phyloP scores from a whole-genome alignment of 2,797 vertebrate species.

The Gymnopithys bicolor region DNA sequence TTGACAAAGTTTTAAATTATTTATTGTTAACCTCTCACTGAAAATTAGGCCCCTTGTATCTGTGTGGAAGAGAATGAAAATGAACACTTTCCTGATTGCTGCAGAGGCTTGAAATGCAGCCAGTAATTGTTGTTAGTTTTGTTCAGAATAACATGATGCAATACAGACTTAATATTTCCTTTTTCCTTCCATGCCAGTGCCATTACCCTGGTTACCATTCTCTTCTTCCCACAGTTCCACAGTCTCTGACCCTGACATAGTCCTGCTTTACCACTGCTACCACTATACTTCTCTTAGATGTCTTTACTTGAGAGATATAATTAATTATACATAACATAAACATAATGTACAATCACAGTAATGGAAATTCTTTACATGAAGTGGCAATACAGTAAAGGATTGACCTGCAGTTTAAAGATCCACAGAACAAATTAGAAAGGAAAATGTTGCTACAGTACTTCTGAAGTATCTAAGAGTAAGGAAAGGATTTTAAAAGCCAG shows the following conservation, averaged over 20 bases:
- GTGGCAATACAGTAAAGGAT: background rate
- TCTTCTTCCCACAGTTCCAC: background rate
- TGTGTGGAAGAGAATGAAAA: background rate
- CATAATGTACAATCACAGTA: rapidly evolving
- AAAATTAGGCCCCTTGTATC: background rate
- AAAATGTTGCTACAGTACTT: background rate
- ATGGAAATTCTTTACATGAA: background rate
- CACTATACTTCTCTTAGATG: background rate
- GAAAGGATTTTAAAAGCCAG: background rate
- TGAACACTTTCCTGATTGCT: background rate
- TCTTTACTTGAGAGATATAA: background rate
- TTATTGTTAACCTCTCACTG: background rate
- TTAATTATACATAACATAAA: background rate
- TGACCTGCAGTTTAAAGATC: background rate
- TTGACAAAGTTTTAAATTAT: background rate
- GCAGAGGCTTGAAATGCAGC: background rate
- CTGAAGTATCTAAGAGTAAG: background rate
- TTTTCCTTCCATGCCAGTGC: background rate
- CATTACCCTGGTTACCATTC: background rate
- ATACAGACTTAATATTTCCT: background rate
- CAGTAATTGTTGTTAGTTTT: background rate
- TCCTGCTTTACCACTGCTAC: background rate
- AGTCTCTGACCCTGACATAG: background rate
- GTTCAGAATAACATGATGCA: background rate
- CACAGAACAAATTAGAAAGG: background rate